Conservation (phyloP, 2,797 vertebrate species). For the Synanceia verrucosa region DNA sequence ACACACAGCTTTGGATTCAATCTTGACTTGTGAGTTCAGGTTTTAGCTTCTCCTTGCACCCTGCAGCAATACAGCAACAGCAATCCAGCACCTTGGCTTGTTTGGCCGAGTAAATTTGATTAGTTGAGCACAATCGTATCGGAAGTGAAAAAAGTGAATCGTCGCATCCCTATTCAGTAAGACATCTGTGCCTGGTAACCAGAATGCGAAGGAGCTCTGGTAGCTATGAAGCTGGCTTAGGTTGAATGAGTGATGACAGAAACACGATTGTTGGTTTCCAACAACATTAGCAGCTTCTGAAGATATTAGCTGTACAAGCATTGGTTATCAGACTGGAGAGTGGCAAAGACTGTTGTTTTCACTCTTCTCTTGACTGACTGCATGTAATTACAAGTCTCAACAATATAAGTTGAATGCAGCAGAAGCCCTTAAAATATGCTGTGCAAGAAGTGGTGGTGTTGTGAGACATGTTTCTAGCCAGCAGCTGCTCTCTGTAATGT, state of each 20-base stretch:
- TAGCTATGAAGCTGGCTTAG: too few species aligned
- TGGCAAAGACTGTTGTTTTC: too few species aligned
- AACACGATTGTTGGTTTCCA: too few species aligned
- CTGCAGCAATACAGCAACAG: conserved; percentile 3
- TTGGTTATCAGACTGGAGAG: too few species aligned
- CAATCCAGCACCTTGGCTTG: background rate
- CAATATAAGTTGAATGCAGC: background rate
- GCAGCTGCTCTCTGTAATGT: background rate
- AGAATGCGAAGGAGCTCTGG: too few species aligned
- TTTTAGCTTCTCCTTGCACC: conserved; percentile 19
- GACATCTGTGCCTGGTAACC: too few species aligned
- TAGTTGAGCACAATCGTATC: background rate
- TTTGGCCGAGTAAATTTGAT: background rate
- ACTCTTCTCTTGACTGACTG: too few species aligned
- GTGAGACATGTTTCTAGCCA: background rate
- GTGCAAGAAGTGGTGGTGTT: background rate
- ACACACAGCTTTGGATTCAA: conserved; percentile 25
- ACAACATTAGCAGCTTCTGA: too few species aligned
- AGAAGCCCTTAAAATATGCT: background rate
- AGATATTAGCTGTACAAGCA: too few species aligned
- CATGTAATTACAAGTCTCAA: background rate
- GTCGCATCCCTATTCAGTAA: too few species aligned
- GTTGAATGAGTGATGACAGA: too few species aligned
- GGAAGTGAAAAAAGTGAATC: too few species aligned
- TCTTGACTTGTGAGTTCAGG: conserved; percentile 9